phyloP scores from a whole-genome alignment of 1,140 invertebrate species.

The Littorina saxatilis region DNA sequence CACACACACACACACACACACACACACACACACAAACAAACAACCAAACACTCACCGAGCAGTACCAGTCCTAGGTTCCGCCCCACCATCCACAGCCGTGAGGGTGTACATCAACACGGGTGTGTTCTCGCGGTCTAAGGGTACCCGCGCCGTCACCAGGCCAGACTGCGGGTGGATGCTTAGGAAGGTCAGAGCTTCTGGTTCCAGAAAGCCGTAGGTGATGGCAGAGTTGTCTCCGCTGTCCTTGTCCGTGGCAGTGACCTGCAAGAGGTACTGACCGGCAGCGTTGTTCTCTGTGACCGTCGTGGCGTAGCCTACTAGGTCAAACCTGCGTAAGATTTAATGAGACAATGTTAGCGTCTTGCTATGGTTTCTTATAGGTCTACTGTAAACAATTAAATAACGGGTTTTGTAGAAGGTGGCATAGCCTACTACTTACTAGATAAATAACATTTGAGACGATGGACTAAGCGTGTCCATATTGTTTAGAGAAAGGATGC shows the following conservation, averaged over 20 bases:
- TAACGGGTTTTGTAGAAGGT: too few species aligned
- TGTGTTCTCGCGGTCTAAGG: constrained; percentile 49
- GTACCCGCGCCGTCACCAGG: constrained; percentile 34
- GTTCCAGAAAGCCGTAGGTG: constrained; percentile 26
- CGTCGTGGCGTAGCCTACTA: constrained; percentile 78
- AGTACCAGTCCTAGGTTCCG: constrained; percentile 75
- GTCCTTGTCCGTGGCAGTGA: constrained; percentile 88
- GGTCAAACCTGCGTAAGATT: constrained; percentile 36
- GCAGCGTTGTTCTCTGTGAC: constrained; percentile 77
- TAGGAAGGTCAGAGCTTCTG: constrained; percentile 5
- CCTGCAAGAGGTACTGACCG: constrained; percentile 76
- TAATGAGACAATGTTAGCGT: too few species aligned
- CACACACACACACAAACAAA: constrained; percentile 80
- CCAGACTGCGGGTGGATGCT: constrained; percentile 47
- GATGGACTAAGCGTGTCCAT: too few species aligned
- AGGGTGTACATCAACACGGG: constrained; percentile 66
- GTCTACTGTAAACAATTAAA: too few species aligned
- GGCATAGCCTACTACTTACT: too few species aligned
- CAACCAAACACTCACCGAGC: constrained; percentile 6
- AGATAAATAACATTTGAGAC: too few species aligned
- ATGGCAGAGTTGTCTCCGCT: constrained; percentile 81
- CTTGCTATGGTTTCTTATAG: too few species aligned
- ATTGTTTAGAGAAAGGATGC: background rate
- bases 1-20: constrained; percentile 20
- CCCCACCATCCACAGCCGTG: constrained; percentile 12